A percentile compares a stretch with the other conserved stretches of the same genome.
phyloP scores from a whole-genome alignment of 53 echinoderm and acorn worm species.

The Stichopus horrens region DNA sequence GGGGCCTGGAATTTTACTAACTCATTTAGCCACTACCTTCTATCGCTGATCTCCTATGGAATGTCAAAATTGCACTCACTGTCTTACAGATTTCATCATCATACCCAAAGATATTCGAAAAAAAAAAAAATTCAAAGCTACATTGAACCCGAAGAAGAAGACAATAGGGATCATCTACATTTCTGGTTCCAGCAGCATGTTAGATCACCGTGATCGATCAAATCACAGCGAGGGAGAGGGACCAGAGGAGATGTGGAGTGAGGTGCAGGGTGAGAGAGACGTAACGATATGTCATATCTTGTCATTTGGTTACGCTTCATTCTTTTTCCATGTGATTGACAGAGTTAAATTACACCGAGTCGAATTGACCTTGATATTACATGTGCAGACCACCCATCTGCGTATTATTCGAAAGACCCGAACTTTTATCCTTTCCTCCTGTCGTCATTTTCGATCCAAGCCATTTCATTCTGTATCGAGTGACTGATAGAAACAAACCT shows the following conservation, averaged over 20 bases:
- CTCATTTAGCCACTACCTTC: too few relatives aligned
- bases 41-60: too few relatives aligned
- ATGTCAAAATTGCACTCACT: too few relatives aligned
- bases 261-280: too few relatives aligned
- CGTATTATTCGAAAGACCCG: neutral
- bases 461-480: neutral
- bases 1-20: too few relatives aligned
- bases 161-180: too few relatives aligned
- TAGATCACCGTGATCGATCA: neutral
- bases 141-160: too few relatives aligned
- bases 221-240: neutral
- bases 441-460: neutral
- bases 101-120: too few relatives aligned
- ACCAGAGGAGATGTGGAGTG: too few relatives aligned
- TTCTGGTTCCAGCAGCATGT: too few relatives aligned
- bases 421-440: neutral
- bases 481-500: constrained; percentile 9
- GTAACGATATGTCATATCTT: neutral
- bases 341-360: neutral
- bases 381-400: constrained; percentile 8
- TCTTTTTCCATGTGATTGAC: neutral
- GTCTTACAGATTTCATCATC: too few relatives aligned
- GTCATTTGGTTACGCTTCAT: constrained; percentile 6
- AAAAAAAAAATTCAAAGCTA: too few relatives aligned
- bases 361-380: constrained; percentile 5